Evolutionary conservation across 2,797 vertebrate genomes (phyloP).

Genomic region (Myoxocephalus aenaeus): DNA sequence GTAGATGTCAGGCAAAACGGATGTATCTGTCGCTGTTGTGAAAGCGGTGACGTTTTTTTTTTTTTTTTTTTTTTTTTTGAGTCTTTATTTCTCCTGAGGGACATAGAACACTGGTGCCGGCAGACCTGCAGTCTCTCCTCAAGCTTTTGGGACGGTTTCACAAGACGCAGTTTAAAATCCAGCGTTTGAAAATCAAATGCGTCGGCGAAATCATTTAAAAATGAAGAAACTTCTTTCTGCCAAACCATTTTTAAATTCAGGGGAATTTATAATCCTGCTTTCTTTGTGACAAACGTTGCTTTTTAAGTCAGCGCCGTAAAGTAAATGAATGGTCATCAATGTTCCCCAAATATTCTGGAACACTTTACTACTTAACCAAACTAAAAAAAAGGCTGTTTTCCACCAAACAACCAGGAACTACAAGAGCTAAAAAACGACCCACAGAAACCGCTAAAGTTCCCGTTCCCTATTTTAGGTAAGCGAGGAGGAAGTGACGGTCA

Average conservation of each 20-base stretch:
- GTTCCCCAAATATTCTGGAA: neutral
- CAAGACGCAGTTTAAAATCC: constrained; percentile 46
- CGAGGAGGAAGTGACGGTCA: neutral
- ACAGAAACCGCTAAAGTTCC: neutral
- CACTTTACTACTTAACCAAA: neutral
- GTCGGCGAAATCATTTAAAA: too few relatives aligned
- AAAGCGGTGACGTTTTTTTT: constrained; percentile 37
- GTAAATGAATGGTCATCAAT: neutral
- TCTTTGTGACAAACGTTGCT: neutral
- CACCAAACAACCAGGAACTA: neutral
- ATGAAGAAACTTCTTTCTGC: neutral
- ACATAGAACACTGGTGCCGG: constrained; percentile 78
- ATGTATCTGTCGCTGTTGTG: constrained; percentile 72
- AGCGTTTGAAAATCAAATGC: neutral
- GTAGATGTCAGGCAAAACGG: constrained; percentile 82
- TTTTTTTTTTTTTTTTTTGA: constrained; percentile 27
- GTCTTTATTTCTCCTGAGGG: constrained; percentile 65
- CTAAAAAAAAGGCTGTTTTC: neutral
- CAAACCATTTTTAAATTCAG: constrained; percentile 36
- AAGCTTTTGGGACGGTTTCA: constrained; percentile 71
- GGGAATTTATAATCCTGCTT: constrained; percentile 12
- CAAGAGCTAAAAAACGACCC: neutral
- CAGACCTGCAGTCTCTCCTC: constrained; percentile 80
- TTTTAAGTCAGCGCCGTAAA: constrained; percentile 1
- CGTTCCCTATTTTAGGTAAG: neutral